Evolutionary conservation across 2,113 vertebrate genomes (phyloP), one percentile per base, ranked within the genome.

Genomic region (Egretta garzetta): DNA sequence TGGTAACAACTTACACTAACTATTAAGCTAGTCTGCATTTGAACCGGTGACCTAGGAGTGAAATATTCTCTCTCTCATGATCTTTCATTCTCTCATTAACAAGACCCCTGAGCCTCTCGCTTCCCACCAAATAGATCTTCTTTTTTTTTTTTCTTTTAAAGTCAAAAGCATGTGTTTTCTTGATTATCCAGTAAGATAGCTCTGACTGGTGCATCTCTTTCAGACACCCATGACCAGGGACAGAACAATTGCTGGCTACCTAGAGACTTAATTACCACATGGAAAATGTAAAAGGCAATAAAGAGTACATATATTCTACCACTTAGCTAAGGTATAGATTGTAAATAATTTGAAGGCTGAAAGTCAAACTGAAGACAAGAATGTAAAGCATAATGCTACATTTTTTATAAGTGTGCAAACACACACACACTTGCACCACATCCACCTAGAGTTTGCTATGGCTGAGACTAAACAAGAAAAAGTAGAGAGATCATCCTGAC

Each of bases 11-110:
- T 96, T 90, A 58, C 32, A 83, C 70, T 60, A 95, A 85, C 81
- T 93, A 88, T 88, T 93, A 90, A 97, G 72, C 71, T 80, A 92
- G 92, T 66, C 88, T 74, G 72, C 67, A 88, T 95, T 95, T 97
- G 82, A 96, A 97, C 96, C 74, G 59, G 68, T 97, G 94, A 97
- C 90, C 94, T 74, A 92, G 59, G 47, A 95, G 26, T 93, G 90
- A 96, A 96, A 96, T 84, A 93, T 86, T 83, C 55, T 73, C 76
- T 86, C 55, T 88, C 89, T 72, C 62, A 80, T 90, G 92, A 96
- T 93, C 74, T n/a, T 68, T 93, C 74, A 88, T 76, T 68, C 62
- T 53, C 72, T 88, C 87, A 74, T 93, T 96, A 94, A 90, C 59
- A 90, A 90, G 82, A 35, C 79, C 50, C 77, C 52, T 80, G 80